Evolutionary conservation across 2,888 invertebrate species (phyloP).

Genomic region (Eudasyphora cyanicolor): DNA sequence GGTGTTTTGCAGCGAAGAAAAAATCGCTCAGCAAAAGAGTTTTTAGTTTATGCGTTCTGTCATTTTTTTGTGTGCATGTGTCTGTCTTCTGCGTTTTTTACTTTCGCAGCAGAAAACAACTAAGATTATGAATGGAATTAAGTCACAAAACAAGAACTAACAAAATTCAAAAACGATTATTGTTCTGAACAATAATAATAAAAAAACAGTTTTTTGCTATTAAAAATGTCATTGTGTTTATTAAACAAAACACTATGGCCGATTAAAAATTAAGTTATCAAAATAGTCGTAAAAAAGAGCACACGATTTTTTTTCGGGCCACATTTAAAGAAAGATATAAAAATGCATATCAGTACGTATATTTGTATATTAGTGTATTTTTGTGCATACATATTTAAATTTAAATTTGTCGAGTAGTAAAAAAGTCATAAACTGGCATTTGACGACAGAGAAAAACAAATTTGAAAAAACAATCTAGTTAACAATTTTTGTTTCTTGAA

Average conservation of each 20-base stretch:
- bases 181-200: background rate
- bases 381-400: background rate
- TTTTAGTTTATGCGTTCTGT: too few relatives aligned
- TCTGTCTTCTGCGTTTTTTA: background rate
- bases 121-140: slow-evolving; percentile 42
- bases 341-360: background rate
- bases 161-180: background rate
- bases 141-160: background rate
- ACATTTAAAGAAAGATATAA: background rate
- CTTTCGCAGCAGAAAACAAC: slow-evolving; percentile 16
- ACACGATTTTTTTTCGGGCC: slow-evolving; percentile 22
- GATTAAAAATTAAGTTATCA: slow-evolving; percentile 44
- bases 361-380: background rate
- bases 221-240: slow-evolving; percentile 49
- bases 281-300: slow-evolving; percentile 28
- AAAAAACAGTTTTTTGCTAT: background rate
- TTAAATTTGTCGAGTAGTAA: slow-evolving; percentile 8
- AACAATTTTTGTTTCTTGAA: slow-evolving; percentile 24
- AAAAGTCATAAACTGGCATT: background rate
- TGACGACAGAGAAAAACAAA: background rate
- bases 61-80: background rate
- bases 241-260: slow-evolving; percentile 17
- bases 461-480: slow-evolving; percentile 13
- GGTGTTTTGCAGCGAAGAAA: slow-evolving; percentile 10
- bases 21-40: background rate